phyloP scores from a whole-genome alignment of 2,797 vertebrate genomes.

The Forpus xanthops region DNA sequence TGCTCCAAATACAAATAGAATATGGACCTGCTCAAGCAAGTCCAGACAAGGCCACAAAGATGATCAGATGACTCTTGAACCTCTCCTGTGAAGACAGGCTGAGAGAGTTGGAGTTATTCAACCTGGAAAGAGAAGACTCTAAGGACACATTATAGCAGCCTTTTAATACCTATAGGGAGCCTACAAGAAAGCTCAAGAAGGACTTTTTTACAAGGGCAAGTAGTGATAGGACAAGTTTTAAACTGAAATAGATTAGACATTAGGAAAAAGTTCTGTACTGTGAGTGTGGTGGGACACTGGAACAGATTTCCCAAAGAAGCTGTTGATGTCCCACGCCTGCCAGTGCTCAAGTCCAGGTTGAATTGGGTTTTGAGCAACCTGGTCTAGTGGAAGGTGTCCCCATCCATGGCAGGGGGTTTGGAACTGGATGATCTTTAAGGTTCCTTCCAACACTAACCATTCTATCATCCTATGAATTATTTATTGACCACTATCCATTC shows the following conservation, averaged over 20 bases:
- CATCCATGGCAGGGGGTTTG: not conserved
- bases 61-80: not conserved
- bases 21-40: not conserved
- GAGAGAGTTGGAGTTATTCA: not conserved
- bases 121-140: not conserved
- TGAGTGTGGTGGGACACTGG: not conserved
- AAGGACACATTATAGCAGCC: not conserved
- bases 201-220: not conserved
- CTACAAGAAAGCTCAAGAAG: not conserved
- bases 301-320: not conserved
- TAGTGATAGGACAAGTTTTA: not conserved
- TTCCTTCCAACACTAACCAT: not conserved
- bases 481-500: not conserved
- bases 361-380: not conserved
- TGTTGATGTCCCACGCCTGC: not conserved
- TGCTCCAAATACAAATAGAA: not conserved
- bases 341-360: not conserved
- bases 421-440: not conserved
- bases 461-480: not conserved
- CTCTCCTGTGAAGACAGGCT: not conserved
- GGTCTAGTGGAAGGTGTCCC: not conserved
- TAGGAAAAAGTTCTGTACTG: not conserved
- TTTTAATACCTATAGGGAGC: not conserved
- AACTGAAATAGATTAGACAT: not conserved
- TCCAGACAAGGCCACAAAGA: not conserved